Evolutionary conservation across 2,888 invertebrate genomes (phyloP), one percentile per base, ranked within the genome.

Genomic region (Eurytoma adleriae): DNA sequence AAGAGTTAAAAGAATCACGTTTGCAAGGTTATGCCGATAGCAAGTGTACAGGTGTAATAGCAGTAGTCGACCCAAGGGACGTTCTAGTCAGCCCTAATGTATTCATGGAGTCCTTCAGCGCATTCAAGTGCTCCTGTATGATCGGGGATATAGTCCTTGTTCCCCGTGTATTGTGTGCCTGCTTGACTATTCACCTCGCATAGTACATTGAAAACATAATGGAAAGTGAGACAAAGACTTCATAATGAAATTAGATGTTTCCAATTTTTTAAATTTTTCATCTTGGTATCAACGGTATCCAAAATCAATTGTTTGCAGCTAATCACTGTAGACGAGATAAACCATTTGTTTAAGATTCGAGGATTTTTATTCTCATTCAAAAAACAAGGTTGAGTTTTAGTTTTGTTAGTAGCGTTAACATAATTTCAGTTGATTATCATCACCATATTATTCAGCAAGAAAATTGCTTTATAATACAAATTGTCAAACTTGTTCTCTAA

Each of bases 71-170:
- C 52, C 54, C 70, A 59, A 56, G 57, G 69, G 70, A 30, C 57
- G 30, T 16, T 10, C 56, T 30, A 70, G 54, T 24, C 69, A 18
- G 50, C 52, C 73, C 72, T 72, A 72, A 79, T 82, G 73, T 72
- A 79, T 82, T 79, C 81, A 79, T 79, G 62, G 48, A 76, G 76
- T 72, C 71, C 68, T 79, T 64, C 50, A 69, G 48, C 30, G 71
- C 61, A 56, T 57, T 71, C 59, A 10, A 81, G 64, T 59, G 67
- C 69, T 59, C 48, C 27, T 70, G 48, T 70, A 70, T 30, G 70
- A 57, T 70, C 57, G 48, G 57, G 57, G 56, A 70, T 56, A 70
- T 57, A 70, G 57, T 56, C 70, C 70, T 59, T 48, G 56, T 48
- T 70, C 70, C 10, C 12, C 27, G 56, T 56, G 69, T 54, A 54